Percentiles rank a stretch among this genome's conserved stretches.
Conservation (phyloP, 2,888 invertebrate genomes). For the Melitaea athalia region DNA sequence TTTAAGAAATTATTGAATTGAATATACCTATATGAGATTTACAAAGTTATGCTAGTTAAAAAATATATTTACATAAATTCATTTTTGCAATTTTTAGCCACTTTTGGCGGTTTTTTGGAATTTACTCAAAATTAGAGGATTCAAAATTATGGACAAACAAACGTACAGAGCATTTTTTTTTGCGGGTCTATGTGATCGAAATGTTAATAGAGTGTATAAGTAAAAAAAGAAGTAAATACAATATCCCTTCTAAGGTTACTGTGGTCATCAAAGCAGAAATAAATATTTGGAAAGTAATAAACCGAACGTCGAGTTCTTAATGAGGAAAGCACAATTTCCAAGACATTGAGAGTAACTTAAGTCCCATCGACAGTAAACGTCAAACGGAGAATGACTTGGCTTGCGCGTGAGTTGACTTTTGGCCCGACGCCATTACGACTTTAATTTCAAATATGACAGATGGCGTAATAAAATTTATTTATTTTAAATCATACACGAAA, state of each 20-base stretch:
- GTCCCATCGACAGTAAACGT: constrained; percentile 73
- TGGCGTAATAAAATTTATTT: constrained; percentile 78
- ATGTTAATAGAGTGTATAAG: too few relatives aligned
- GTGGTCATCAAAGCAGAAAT: constrained; percentile 47
- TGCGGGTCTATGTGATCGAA: too few relatives aligned
- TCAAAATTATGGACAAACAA: too few relatives aligned
- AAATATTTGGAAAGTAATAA: constrained; percentile 68
- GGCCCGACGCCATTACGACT: constrained; percentile 64
- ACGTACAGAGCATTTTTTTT: too few relatives aligned
- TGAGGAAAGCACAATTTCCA: constrained; percentile 64
- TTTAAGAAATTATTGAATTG: too few relatives aligned
- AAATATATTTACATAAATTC: too few relatives aligned
- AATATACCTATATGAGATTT: too few relatives aligned
- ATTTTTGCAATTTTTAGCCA: too few relatives aligned
- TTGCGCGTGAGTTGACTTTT: constrained; percentile 60
- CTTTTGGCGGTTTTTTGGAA: too few relatives aligned
- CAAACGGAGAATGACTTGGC: constrained; percentile 64
- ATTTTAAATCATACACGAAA: constrained; percentile 73
- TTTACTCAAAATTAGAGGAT: too few relatives aligned
- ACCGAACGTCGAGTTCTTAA: constrained; percentile 57
- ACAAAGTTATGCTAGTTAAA: too few relatives aligned
- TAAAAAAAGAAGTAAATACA: not conserved
- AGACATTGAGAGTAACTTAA: constrained; percentile 67
- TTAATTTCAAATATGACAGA: constrained; percentile 77
- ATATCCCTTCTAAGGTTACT: constrained; percentile 36